A percentile compares a stretch with the other conserved stretches of the same genome.
Conservation (phyloP, 2,797 vertebrate species). For the Danio aesculapii region DNA sequence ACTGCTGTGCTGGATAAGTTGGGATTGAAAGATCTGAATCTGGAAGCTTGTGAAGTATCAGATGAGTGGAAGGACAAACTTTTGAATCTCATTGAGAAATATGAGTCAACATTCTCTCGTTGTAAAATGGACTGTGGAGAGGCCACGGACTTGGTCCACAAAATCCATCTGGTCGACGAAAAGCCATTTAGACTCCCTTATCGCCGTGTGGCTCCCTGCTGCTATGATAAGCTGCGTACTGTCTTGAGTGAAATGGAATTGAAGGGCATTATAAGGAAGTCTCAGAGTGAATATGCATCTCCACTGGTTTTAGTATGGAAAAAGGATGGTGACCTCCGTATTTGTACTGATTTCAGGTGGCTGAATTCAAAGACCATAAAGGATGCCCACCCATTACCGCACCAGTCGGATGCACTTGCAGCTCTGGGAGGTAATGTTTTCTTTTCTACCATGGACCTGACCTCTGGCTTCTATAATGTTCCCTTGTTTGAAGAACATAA, state of each 20-base stretch:
- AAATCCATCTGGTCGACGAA: not conserved
- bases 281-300: slow-evolving; percentile 8
- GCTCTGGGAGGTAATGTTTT: no score
- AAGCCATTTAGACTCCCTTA: slow-evolving; percentile 14
- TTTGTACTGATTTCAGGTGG: no score
- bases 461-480: no score
- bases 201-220: not conserved
- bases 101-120: slow-evolving; percentile 53
- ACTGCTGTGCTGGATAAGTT: not conserved
- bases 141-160: not conserved
- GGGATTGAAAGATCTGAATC: slow-evolving; percentile 28
- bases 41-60: slow-evolving; percentile 49
- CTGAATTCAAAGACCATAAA: no score
- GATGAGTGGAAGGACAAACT: slow-evolving; percentile 35
- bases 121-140: slow-evolving; percentile 58
- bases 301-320: not conserved
- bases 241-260: not conserved
- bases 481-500: no score
- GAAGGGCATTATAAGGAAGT: not conserved
- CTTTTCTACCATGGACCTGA: no score
- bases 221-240: not conserved
- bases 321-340: no score
- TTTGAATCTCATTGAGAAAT: slow-evolving; percentile 19
- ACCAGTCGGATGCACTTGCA: no score
- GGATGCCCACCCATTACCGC: no score